Percentiles rank a stretch among this genome's conserved stretches.
These are phyloP conservation scores for Syrrhaptes paradoxus DNA, from an alignment of 2,113 vertebrate species.

Conservation along the genomic window DNA sequence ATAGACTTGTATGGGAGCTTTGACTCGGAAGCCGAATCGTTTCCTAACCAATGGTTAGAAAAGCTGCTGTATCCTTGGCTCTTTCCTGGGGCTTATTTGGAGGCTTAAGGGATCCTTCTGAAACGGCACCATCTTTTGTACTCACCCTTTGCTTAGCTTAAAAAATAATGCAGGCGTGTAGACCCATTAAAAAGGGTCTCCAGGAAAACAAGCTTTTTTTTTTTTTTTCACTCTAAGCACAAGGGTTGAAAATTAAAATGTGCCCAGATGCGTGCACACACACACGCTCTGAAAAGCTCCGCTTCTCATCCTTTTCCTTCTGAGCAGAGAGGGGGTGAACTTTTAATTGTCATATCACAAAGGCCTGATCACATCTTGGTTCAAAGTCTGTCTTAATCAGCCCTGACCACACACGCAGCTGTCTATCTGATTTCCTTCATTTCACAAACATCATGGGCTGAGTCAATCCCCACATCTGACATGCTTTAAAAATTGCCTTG, in stretches of 20 bases:
- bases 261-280: not conserved
- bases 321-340: not conserved
- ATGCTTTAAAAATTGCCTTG: not conserved
- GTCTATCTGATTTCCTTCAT: constrained; percentile 26
- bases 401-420: constrained; percentile 55
- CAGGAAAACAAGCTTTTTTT: constrained; percentile 35
- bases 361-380: constrained; percentile 34
- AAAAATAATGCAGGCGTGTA: constrained; percentile 53
- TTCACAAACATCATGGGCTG: not conserved
- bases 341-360: constrained; percentile 55
- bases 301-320: constrained; percentile 26
- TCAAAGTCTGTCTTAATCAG: constrained; percentile 45
- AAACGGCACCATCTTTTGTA: constrained; percentile 65
- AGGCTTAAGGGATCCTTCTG: constrained; percentile 65
- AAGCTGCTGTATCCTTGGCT: constrained; percentile 60
- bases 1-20: constrained; percentile 59
- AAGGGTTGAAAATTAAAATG: constrained; percentile 42
- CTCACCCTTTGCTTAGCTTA: constrained; percentile 39
- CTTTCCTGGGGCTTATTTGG: constrained; percentile 61
- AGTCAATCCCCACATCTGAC: constrained; percentile 11
- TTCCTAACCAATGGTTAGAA: constrained; percentile 68
- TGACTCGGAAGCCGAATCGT: constrained; percentile 51
- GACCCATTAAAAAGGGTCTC: constrained; percentile 21
- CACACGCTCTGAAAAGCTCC: constrained; percentile 2
- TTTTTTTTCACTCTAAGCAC: not conserved